Evolutionary conservation across 2,888 invertebrate genomes (phyloP), one percentile per base, ranked within the genome.

Genomic region (Lissonota sp.): DNA sequence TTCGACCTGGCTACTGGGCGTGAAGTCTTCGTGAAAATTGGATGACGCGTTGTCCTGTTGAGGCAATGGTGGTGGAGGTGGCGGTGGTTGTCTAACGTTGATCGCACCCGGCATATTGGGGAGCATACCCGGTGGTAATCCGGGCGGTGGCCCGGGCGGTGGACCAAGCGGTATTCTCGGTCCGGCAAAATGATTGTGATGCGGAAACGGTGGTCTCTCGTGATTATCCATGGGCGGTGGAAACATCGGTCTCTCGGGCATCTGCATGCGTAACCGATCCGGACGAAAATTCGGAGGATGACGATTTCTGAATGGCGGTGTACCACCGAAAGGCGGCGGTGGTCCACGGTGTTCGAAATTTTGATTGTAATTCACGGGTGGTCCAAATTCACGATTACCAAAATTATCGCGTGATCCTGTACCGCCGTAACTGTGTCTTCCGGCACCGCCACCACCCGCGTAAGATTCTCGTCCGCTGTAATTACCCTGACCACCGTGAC

Each of bases 391-490:
- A 3, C 90, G 84, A 42, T 83, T 87, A 0, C 89, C 90, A 51
- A 88, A 88, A 77, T 86, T 85, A 42, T 88, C 87, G 5, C 89
- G 64, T 1, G 83, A 70, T n/a, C 84, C 87, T 1, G 85, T 71
- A 3, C 86, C 86, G 4, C 87, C 86, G 93, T 94, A 86, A 93
- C 93, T 87, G 44, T 88, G 88, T 44, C 88, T 84, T 4, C 88
- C 84, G 14, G 80, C 70, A 6, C 88, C 86, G 51, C 86, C 88
- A 3, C 87, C 86, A 4, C 92, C 91, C 3, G 92, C 87, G 71
- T 92, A 90, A 60, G 92, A 93, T 83, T 92, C 92, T 37, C 93
- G 92, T 77, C 93, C 93, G 89, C 94, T 93, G 93, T 94, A 87
- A 91, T 40, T 67, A 26, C 82, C 82, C 6, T 84, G 62, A 0